Base-by-base conservation (phyloP, 2,113 vertebrate species). In the Redunca redunca region DNA sequence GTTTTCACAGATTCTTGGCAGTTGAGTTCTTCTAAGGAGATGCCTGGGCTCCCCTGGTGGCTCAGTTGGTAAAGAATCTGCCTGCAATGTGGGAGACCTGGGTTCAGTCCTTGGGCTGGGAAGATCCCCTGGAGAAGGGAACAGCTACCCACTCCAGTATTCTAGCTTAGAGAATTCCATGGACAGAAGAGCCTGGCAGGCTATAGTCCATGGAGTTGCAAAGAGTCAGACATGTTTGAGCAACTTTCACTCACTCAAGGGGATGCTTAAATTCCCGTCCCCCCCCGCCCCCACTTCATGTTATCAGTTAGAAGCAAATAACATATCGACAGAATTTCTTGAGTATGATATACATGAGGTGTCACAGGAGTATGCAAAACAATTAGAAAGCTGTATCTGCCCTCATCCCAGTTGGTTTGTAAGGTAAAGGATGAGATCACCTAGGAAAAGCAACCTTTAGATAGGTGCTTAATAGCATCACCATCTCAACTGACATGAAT, bases 391-490 rank as follows among this genome's bases (percentile, higher is more conserved):
- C 14, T 91, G 28, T 46, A 77, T 17, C 58, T 87, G 23, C 11
- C n/a, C 81, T 97, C 50, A 84, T 89, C 50, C 84, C 53, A 90
- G n/a, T 36, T 89, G 46, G 3, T 80, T 64, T 85, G 57, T 50
- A 97, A 95, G n/a, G 52, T 50, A 97, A 94, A 89, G n/a, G 23
- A 96, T 77, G 46, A 50, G 15, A 40, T 88, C 25, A 77, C 48
- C 52, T 60, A 84, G 67, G 78, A 78, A 86, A 86, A 95, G 26
- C 6, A 90, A 43, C 14, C 6, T 90, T 95, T 81, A 90, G 64
- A 43, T 91, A 90, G 64, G 33, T 50, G 30, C 25, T 43, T 7
- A n/a, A 53, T 74, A 74, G 36, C 5, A 7, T 74, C 71, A 74
- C 12, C 71, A 43, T 25, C 71, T 43, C 36, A 43, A 43, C 36